Evolutionary conservation across 2,113 vertebrate genomes (phyloP), one percentile per base, ranked within the genome.

Genomic region (Tachuris rubrigastra): DNA sequence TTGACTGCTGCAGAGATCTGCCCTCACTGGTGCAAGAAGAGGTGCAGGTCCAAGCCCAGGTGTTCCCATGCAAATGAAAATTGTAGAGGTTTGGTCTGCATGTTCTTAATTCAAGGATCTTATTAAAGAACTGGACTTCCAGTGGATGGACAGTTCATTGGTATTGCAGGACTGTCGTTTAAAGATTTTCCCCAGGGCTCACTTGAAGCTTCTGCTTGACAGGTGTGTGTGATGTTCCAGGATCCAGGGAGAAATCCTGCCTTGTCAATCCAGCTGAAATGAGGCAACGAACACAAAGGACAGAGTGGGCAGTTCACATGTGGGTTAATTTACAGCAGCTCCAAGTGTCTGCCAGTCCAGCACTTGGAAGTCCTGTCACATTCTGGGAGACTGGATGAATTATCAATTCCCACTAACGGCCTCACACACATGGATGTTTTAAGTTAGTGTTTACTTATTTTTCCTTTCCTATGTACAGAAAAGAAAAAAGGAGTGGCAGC

Each of bases 231-330:
- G 81, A 63, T 9, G 4, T 46, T 27, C n/a, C 65, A 11, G 44
- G 90, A 95, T 95, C 95, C 95, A 85, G 88, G 58, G 93, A 96
- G 93, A 96, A 97, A 96, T 93, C 96, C 88, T 78, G 79, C 37
- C 92, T 37, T 75, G 83, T 87, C 96, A 90, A 41, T 88, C 79
- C 69, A 33, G 22, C 90, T 66, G 86, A 49, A 96, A 85, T 82
- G 93, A 96, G 88, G 44, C 60, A 49, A 65, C 0, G 8, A 81
- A 72, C 52, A 86, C 68, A 75, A 89, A 90, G 37, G 83, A 67
- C 63, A 67, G 84, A 85, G 60, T 8, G 1, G 4, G 83, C 6
- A 6, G 47, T 94, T 85, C 93, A 33, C 13, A 13, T 31, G 85
- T 25, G 69, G 58, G 86, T 95, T 97, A 92, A 97, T 97, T 96